These are phyloP conservation scores for Zaprionus camerounensis DNA, from an alignment of 1,140 invertebrate genomes.

Conservation along the genomic window DNA sequence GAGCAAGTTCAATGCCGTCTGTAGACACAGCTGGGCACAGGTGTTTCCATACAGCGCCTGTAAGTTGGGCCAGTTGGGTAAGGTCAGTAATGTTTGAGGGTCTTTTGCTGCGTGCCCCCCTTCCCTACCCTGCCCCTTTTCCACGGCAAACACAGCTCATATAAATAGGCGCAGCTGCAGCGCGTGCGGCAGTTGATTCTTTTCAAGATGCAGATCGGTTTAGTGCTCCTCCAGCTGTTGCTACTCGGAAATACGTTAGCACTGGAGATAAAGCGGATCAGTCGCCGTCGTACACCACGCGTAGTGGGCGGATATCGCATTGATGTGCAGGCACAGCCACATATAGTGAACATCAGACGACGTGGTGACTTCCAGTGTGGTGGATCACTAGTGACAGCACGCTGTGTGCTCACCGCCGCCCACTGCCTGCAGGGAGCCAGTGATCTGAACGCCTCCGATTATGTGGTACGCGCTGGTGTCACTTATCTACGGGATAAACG, in stretches of 20 bases:
- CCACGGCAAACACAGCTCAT: background rate
- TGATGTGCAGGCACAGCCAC: constrained; percentile 55
- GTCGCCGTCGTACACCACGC: constrained; percentile 38
- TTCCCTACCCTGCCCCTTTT: background rate
- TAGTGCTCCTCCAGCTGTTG: constrained; percentile 26
- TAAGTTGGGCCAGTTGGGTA: constrained; percentile 37
- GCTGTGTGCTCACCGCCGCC: constrained; percentile 76
- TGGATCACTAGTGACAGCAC: constrained; percentile 62
- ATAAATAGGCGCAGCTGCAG: constrained; percentile 50
- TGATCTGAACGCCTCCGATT: constrained; percentile 47
- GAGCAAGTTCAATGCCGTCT: constrained; percentile 67
- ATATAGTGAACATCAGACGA: constrained; percentile 71
- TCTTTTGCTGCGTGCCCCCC: background rate
- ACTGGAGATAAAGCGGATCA: background rate
- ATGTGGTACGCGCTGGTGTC: constrained; percentile 68
- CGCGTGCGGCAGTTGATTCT: constrained; percentile 35
- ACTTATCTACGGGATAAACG: constrained; percentile 62
- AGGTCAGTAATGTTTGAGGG: constrained; percentile 57
- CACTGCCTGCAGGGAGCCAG: constrained; percentile 61
- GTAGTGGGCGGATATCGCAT: constrained; percentile 68
- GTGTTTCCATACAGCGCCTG: constrained; percentile 44
- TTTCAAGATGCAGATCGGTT: constrained; percentile 39
- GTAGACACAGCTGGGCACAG: constrained; percentile 59
- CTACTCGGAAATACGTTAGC: constrained; percentile 11
- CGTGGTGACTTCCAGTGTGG: constrained; percentile 69